phyloP scores from a whole-genome alignment of 2,797 vertebrate genomes.

The Margarornis squamiger region DNA sequence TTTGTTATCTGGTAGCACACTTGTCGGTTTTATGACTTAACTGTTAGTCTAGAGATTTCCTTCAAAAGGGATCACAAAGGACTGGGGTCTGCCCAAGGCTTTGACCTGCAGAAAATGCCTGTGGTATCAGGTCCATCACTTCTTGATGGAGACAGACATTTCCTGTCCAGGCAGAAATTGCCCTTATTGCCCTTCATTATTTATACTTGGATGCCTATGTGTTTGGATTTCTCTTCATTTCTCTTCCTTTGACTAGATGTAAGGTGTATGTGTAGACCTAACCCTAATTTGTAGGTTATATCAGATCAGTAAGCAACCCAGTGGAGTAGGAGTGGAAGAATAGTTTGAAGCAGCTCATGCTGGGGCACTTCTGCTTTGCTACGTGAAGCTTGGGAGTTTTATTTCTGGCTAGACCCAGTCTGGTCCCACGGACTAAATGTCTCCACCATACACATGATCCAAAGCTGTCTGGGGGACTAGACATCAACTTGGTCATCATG shows the following conservation, averaged over 20 bases:
- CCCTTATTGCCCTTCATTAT: background rate
- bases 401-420: background rate
- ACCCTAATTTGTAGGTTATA: background rate
- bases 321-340: background rate
- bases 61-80: background rate
- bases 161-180: background rate
- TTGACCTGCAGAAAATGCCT: background rate
- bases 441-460: rapidly evolving
- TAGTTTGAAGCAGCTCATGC: background rate
- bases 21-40: background rate
- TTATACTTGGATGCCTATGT: background rate
- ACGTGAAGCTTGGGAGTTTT: background rate
- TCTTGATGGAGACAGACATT: background rate
- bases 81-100: background rate
- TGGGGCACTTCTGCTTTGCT: background rate
- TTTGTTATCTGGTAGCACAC: background rate
- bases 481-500: background rate
- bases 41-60: background rate
- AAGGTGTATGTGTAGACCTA: background rate
- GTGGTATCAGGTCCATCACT: background rate
- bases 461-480: background rate
- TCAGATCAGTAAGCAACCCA: background rate
- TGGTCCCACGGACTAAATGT: background rate
- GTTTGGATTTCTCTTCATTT: background rate
- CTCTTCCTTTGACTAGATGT: background rate